Base-by-base conservation (phyloP, 2,797 vertebrate species). In the Zalophus californianus region DNA sequence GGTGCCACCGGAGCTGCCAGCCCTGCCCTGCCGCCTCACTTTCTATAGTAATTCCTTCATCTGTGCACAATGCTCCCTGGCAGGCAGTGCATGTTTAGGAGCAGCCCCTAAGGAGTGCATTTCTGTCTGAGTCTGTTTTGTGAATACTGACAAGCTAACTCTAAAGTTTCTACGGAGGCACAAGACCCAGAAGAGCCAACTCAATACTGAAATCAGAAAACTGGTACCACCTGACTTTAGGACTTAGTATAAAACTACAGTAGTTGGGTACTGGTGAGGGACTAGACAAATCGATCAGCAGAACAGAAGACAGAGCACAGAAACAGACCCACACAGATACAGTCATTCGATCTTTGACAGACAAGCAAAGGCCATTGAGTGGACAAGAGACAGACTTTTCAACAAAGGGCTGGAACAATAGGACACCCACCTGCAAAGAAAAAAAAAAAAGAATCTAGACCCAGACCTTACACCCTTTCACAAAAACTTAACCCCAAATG, bases 231-330 rank as follows among this genome's bases (percentile, higher is more conserved):
- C 9, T 2, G 5, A 7, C 58, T 9, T 32, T 12, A 3, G 72
- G 86, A 64, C 14, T 58, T 9, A 23, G 70, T 75, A 0, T 29
- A 16, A 35, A 54, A 72, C n/a, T 1, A 3, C 6, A 13, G 27
- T 54, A 21, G 41, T 44, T 3, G 23, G 10, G 25, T 7, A 3
- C 1, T 2, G 18, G 72, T 0, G 23, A 21, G 7, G 44, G 58
- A 52, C 58, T 0, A 70, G 87, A 23, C 41, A 54, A 6, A 68
- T 0, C 8, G 60, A 29, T 29, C 72, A 48, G 2, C 0, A 0
- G 86, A 29, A 11, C 1, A 21, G 2, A 25, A 75, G 2, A 68
- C 66, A 6, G 0, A 41, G 50, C 56, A 86, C 62, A 54, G 82
- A 88, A 93, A 88, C n/a, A 91, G 86, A 78, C 41, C 56, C 32